Conservation (phyloP, 2,113 vertebrate species). For the Nipponia nippon region DNA sequence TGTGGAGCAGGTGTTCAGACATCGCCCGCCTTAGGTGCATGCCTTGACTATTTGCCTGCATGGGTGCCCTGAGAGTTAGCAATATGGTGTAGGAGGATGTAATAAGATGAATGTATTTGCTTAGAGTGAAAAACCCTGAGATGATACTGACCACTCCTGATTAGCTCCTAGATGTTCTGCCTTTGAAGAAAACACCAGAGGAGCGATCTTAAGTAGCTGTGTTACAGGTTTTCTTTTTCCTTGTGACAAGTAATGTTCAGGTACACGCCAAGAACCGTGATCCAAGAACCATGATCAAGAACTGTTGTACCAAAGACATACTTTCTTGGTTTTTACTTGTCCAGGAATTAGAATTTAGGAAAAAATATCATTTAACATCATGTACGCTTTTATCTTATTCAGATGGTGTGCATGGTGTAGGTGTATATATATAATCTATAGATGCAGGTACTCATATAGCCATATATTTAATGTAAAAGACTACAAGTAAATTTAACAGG, state of each 20-base stretch:
- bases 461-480: not conserved
- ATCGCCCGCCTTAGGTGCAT: not conserved
- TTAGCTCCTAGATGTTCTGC: not conserved
- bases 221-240: not conserved
- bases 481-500: not conserved
- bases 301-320: not conserved
- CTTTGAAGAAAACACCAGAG: not conserved
- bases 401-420: not conserved
- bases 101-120: not conserved
- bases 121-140: not conserved
- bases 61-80: not conserved
- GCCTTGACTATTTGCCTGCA: not conserved
- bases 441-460: not conserved
- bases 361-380: not conserved
- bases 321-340: not conserved
- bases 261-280: not conserved
- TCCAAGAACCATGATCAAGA: not conserved
- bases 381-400: not conserved
- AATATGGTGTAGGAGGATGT: rapidly evolving
- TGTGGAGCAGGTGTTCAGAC: no score
- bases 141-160: not conserved
- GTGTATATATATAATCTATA: not conserved
- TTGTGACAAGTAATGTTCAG: not conserved
- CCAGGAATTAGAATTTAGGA: not conserved
- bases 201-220: not conserved